phyloP scores from a whole-genome alignment of 2,797 vertebrate species.

The Hydrophis major region DNA sequence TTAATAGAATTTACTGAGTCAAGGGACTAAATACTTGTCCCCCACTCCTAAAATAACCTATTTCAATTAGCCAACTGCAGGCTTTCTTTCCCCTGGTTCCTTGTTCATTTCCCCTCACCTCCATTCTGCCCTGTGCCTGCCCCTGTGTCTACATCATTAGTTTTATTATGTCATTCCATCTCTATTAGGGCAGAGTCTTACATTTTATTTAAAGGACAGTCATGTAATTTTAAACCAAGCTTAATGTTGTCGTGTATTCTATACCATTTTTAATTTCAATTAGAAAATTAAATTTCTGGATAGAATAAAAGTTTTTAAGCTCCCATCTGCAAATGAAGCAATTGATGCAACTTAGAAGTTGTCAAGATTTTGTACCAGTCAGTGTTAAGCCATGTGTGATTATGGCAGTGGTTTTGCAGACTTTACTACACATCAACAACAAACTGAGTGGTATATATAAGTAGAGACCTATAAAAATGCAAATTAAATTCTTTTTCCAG shows the following conservation, averaged over 20 bases:
- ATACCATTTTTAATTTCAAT: neutral
- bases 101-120: neutral
- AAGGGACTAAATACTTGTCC: neutral
- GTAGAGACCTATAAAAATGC: neutral
- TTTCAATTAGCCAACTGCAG: neutral
- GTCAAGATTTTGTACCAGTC: neutral
- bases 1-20: neutral
- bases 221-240: neutral
- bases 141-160: neutral
- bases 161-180: neutral
- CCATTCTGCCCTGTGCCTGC: neutral
- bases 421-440: neutral
- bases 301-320: neutral
- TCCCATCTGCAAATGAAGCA: neutral
- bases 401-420: neutral
- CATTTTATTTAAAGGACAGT: neutral
- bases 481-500: neutral
- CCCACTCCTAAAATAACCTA: neutral
- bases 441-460: neutral
- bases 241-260: neutral
- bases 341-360: neutral
- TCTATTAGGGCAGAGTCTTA: neutral
- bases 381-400: neutral
- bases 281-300: too few relatives aligned
- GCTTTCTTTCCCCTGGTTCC: neutral